Conservation (phyloP, 2,797 vertebrate species). For the Sebastes steindachneri region DNA sequence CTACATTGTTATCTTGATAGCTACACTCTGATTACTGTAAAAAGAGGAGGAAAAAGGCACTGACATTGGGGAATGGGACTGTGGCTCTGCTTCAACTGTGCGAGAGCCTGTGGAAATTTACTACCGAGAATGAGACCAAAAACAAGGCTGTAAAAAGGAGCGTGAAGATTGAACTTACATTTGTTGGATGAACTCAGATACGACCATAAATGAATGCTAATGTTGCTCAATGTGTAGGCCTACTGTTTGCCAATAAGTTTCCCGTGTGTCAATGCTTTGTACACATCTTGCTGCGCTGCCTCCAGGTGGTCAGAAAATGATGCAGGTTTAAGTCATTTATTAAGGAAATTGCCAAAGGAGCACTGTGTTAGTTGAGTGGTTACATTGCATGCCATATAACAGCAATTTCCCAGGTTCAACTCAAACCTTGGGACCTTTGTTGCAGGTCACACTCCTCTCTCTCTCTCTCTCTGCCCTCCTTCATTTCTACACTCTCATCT, state of each 20-base stretch:
- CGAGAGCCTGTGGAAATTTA: background rate
- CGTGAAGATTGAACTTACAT: background rate
- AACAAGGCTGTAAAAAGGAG: background rate
- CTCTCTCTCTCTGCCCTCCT: no score
- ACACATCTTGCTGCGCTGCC: background rate
- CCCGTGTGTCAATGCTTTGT: background rate
- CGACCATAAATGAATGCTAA: background rate
- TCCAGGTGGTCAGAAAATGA: background rate
- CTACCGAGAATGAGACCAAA: background rate
- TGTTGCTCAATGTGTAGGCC: background rate
- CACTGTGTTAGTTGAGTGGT: no score
- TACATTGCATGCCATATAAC: no score
- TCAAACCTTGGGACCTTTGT: background rate
- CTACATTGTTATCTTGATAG: background rate
- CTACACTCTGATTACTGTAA: accelerated
- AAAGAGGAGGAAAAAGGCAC: background rate
- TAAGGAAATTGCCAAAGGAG: background rate
- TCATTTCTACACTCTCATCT: background rate
- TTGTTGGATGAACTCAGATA: background rate
- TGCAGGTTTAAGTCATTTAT: background rate
- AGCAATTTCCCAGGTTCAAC: no score
- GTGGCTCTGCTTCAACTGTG: background rate
- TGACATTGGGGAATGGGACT: background rate
- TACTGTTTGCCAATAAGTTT: no score
- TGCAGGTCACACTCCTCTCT: background rate